phyloP scores from a whole-genome alignment of 2,113 vertebrate species.

The Baryphthengus martii region DNA sequence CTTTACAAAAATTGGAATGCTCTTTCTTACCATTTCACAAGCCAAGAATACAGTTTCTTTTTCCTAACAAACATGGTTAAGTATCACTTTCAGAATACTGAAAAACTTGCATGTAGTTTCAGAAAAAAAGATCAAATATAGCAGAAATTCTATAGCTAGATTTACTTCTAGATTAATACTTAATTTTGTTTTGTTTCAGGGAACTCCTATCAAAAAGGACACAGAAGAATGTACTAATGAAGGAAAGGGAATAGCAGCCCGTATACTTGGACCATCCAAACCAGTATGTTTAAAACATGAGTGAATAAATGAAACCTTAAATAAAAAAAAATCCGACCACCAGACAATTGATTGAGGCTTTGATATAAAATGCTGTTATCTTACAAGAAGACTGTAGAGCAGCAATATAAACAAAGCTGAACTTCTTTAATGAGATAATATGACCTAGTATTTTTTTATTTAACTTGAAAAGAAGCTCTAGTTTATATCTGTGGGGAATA shows the following conservation, averaged over 20 bases:
- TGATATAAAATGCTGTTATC: neutral
- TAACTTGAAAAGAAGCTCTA: neutral
- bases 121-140: neutral
- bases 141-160: neutral
- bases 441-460: neutral
- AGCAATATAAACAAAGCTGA: neutral
- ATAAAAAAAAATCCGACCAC: neutral
- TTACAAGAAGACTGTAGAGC: neutral
- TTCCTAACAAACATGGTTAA: neutral
- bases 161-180: neutral
- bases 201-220: slow-evolving; percentile 89
- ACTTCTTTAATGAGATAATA: neutral
- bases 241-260: slow-evolving; percentile 91
- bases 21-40: neutral
- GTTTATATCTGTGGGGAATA: neutral
- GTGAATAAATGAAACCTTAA: neutral
- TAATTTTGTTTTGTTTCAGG: slow-evolving; percentile 70
- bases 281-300: slow-evolving; percentile 78
- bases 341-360: neutral
- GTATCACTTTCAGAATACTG: neutral
- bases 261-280: slow-evolving; percentile 93
- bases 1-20: neutral
- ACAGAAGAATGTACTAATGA: slow-evolving; percentile 85
- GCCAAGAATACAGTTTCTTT: neutral
- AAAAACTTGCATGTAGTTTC: neutral